Evolutionary conservation across 2,113 vertebrate species (phyloP).

Genomic region (Odobenus rosmarus): DNA sequence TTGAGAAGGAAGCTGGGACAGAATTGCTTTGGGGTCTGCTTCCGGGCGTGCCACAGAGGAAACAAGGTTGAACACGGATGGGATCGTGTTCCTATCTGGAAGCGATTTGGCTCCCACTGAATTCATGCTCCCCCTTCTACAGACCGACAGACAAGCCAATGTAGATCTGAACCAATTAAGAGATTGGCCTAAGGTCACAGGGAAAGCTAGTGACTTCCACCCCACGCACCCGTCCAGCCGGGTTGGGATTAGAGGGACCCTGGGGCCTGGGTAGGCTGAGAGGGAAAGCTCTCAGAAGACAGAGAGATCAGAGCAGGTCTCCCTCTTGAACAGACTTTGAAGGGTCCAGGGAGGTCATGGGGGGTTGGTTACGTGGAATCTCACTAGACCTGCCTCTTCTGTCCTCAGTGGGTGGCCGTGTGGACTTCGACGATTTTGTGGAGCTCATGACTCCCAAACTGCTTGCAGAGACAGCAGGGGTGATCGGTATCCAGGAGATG

Average conservation of each 20-base stretch:
- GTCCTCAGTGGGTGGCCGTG: constrained; percentile 89
- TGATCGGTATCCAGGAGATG: constrained; percentile 93
- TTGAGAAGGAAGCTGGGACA: not conserved
- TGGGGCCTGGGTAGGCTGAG: not conserved
- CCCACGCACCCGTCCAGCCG: fast-evolving
- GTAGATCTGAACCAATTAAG: not conserved
- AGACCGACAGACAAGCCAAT: not conserved
- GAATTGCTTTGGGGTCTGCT: not conserved
- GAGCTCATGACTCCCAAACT: constrained; percentile 93
- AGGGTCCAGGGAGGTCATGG: not conserved
- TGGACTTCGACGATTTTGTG: constrained; percentile 94
- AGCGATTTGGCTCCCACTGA: not conserved
- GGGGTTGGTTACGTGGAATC: fast-evolving
- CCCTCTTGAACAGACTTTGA: not conserved
- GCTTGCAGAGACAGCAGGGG: constrained; percentile 91
- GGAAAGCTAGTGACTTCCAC: not conserved
- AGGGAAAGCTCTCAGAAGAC: not conserved
- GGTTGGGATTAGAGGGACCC: not conserved
- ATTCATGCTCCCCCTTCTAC: not conserved
- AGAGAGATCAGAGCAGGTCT: not conserved
- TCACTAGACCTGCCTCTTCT: not conserved
- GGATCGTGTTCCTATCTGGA: not conserved
- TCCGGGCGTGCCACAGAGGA: not conserved
- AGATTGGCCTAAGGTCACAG: not conserved
- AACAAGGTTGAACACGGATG: not conserved